phyloP scores from a whole-genome alignment of 2,113 vertebrate species.

The Neodontobutis hainanensis region DNA sequence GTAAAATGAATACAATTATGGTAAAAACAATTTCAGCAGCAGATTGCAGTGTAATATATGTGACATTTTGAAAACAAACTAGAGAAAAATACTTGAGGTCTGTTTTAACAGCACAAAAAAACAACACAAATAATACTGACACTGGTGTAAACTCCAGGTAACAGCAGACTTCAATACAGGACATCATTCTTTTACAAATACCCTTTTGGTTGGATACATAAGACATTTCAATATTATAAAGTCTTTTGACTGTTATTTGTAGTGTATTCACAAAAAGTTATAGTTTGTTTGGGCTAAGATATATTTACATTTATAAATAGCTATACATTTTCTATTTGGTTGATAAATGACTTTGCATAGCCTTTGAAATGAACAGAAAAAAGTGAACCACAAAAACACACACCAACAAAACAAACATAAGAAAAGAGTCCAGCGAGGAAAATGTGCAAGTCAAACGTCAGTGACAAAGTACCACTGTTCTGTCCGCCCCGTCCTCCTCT shows the following conservation, averaged over 20 bases:
- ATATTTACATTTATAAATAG: conserved; percentile 76
- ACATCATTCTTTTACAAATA: not conserved
- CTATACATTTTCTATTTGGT: conserved; percentile 51
- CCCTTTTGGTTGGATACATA: conserved; percentile 12
- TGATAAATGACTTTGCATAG: conserved; percentile 57
- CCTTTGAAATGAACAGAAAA: conserved; percentile 16
- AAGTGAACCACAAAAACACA: conserved; percentile 19
- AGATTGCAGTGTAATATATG: conserved; percentile 22
- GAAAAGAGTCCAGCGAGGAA: conserved; percentile 57
- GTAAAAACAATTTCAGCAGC: conserved; percentile 31
- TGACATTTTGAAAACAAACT: conserved; percentile 25
- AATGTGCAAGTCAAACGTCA: conserved; percentile 56
- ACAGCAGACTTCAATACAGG: conserved; percentile 16
- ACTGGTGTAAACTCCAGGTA: conserved; percentile 20
- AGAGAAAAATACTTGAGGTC: conserved; percentile 23
- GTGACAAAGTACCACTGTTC: conserved; percentile 22
- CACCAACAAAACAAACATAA: conserved; percentile 24
- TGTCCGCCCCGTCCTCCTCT: not conserved
- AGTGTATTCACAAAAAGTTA: conserved; percentile 45
- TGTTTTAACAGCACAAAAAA: conserved; percentile 24
- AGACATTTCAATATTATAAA: conserved; percentile 16
- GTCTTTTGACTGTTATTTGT: conserved; percentile 5
- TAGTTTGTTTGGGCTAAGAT: conserved; percentile 49
- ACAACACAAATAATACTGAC: conserved; percentile 59
- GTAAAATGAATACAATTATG: conserved; percentile 21